phyloP scores from a whole-genome alignment of 2,888 invertebrate species.

The Scaptomyza flava region DNA sequence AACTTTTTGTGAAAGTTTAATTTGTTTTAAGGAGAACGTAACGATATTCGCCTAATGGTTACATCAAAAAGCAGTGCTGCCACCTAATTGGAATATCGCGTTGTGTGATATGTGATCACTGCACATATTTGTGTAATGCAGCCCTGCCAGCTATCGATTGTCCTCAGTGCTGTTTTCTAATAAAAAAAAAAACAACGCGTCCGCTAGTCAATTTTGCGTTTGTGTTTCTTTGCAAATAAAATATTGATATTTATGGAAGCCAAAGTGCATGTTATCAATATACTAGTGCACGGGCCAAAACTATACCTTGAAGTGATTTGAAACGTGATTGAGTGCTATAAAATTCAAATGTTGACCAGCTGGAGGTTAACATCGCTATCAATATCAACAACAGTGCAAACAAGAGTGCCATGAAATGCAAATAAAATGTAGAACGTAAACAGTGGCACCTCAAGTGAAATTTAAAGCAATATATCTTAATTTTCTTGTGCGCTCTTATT shows the following conservation, averaged over 20 bases:
- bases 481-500: constrained; percentile 20
- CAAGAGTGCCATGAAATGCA: constrained; percentile 36
- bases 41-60: too few relatives aligned
- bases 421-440: constrained; percentile 53
- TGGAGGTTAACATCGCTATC: constrained; percentile 44
- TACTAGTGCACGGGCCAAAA: not conserved
- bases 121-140: not conserved
- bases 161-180: constrained; percentile 14
- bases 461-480: constrained; percentile 58
- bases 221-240: constrained; percentile 32
- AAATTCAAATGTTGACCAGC: constrained; percentile 42
- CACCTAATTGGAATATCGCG: not conserved
- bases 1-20: too few relatives aligned
- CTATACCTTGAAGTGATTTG: constrained; percentile 1
- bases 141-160: constrained; percentile 41
- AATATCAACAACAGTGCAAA: constrained; percentile 51
- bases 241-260: constrained; percentile 28
- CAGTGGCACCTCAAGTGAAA: constrained; percentile 49
- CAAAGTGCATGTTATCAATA: constrained; percentile 20
- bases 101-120: not conserved
- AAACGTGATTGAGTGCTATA: constrained; percentile 23
- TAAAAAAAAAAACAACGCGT: constrained; percentile 32
- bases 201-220: constrained; percentile 48
- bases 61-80: constrained; percentile 2
- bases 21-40: too few relatives aligned